Evolutionary conservation across 2,888 invertebrate species (phyloP).

Genomic region (Synergus laeviventris): DNA sequence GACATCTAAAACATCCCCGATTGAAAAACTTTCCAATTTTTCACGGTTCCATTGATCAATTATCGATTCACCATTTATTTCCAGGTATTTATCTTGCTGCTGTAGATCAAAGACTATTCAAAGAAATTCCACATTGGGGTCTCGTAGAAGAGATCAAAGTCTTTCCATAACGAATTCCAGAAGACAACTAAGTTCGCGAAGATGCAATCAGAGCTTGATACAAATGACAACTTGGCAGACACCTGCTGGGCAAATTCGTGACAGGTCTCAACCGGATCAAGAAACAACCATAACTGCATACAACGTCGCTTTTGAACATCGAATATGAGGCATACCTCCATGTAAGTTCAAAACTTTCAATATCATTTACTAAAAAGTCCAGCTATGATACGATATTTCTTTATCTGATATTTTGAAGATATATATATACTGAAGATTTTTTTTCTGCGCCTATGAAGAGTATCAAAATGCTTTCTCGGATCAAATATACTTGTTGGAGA

Average conservation of each 20-base stretch:
- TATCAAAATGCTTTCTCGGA: neutral
- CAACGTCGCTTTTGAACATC: conserved; percentile 64
- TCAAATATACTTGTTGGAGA: conserved; percentile 10
- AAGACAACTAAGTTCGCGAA: conserved; percentile 62
- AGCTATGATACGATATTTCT: no score
- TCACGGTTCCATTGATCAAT: neutral
- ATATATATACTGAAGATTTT: neutral
- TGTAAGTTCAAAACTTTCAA: neutral
- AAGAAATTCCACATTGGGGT: conserved; percentile 61
- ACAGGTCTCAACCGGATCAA: conserved; percentile 61
- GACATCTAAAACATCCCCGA: no score
- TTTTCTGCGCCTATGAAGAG: neutral
- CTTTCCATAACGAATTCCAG: conserved; percentile 66
- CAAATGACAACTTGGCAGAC: conserved; percentile 60
- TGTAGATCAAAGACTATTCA: conserved; percentile 56
- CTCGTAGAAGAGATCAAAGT: conserved; percentile 65
- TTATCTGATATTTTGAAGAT: neutral
- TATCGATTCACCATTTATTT: conserved; percentile 18
- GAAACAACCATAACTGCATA: conserved; percentile 66
- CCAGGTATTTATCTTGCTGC: conserved; percentile 67
- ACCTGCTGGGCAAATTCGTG: conserved; percentile 46
- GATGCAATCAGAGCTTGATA: conserved; percentile 62
- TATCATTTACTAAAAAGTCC: no score
- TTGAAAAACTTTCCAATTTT: no score
- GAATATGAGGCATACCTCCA: conserved; percentile 48